phyloP scores from a whole-genome alignment of 2,113 vertebrate species.

The Periophthalmodon schlosseri region DNA sequence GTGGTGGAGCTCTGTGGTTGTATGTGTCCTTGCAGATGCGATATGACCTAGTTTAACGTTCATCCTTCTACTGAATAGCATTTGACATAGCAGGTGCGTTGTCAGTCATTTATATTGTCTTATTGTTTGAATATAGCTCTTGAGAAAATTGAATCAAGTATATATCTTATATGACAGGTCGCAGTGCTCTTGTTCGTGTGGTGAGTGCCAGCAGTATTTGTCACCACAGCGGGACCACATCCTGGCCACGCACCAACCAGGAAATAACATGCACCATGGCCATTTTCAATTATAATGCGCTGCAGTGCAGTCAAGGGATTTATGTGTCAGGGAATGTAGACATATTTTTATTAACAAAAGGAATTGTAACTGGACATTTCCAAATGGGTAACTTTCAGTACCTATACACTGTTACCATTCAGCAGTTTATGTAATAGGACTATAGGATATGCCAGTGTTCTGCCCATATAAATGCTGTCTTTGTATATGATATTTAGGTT shows the following conservation, averaged over 20 bases:
- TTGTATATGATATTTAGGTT: neutral
- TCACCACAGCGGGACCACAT: constrained; percentile 59
- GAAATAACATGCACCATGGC: neutral
- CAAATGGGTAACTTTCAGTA: neutral
- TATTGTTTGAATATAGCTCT: neutral
- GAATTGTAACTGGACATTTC: neutral
- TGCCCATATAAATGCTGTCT: neutral
- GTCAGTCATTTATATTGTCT: neutral
- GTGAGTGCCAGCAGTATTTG: constrained; percentile 52
- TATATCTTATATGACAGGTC: constrained; percentile 31
- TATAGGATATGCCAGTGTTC: neutral
- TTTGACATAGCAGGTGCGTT: neutral
- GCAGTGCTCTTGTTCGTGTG: constrained; percentile 33
- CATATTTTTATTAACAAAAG: neutral
- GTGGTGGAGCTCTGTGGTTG: neutral
- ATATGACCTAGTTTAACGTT: constrained; percentile 29
- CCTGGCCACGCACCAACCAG: constrained; percentile 41
- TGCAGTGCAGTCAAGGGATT: neutral
- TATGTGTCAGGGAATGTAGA: neutral
- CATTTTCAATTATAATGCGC: constrained; percentile 5
- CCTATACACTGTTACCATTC: neutral
- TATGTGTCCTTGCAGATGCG: constrained; percentile 14
- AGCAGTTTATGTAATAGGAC: too few relatives aligned
- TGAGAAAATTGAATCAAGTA: constrained; percentile 20
- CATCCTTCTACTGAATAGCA: constrained; percentile 9